Conservation (phyloP, 2,888 invertebrate species). For the Troides helena region DNA sequence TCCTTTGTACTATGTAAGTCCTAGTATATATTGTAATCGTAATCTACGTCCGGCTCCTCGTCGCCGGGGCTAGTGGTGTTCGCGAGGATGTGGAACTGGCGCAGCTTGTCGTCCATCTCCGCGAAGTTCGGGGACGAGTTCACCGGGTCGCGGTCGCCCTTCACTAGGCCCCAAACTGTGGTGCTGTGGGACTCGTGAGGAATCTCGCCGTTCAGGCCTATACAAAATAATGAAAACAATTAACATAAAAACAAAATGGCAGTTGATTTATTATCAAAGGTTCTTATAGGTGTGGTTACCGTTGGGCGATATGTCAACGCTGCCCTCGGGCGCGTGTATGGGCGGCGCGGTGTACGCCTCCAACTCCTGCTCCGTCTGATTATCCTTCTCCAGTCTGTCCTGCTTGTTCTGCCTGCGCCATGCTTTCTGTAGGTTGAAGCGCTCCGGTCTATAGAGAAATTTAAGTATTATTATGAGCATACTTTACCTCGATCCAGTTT, state of each 20-base stretch:
- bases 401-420: constrained; percentile 78
- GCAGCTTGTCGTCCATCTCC: constrained; percentile 58
- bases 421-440: constrained; percentile 81
- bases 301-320: constrained; percentile 58
- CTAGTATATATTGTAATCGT: constrained; percentile 68
- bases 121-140: constrained; percentile 51
- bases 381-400: constrained; percentile 62
- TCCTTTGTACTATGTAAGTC: constrained; percentile 39
- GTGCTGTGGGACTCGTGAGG: constrained; percentile 52
- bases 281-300: constrained; percentile 43
- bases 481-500: too few species aligned
- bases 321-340: constrained; percentile 41
- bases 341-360: constrained; percentile 69
- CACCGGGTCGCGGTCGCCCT: constrained; percentile 49
- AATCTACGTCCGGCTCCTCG: constrained; percentile 56
- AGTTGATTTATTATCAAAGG: too few species aligned
- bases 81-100: constrained; percentile 58
- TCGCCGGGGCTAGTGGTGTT: constrained; percentile 50
- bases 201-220: constrained; percentile 61
- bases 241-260: too few species aligned
- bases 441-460: constrained; percentile 69
- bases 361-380: constrained; percentile 58
- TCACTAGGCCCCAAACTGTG: constrained; percentile 57
- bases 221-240: too few species aligned
- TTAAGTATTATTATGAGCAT: neutral